Evolutionary conservation across 1,140 invertebrate species (phyloP).

Genomic region (Drosophila pachea): DNA sequence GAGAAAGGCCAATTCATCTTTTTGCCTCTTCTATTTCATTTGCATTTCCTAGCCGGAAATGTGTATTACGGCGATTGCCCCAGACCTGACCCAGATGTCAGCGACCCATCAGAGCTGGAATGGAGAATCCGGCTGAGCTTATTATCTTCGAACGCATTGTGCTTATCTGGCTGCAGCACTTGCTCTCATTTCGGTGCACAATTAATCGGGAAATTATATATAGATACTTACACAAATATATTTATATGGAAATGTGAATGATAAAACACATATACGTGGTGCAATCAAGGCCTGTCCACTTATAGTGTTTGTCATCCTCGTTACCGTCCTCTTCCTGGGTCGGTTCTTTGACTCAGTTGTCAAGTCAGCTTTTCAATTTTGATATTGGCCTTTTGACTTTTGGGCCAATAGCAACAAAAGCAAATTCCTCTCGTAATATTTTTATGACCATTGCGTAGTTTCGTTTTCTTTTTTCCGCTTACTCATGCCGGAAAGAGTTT

Average conservation of each 20-base stretch:
- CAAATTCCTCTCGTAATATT: conserved; percentile 23
- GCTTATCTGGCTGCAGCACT: conserved; percentile 11
- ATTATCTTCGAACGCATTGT: conserved; percentile 22
- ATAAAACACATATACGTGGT: conserved; percentile 5
- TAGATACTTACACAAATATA: too few species aligned
- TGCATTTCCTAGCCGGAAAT: conserved; percentile 36
- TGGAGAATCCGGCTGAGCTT: too few species aligned
- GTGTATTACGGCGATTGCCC: conserved; percentile 14
- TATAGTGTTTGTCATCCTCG: neutral
- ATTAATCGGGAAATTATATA: conserved; percentile 65
- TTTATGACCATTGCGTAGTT: conserved; percentile 20
- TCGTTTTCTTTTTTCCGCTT: conserved; percentile 11
- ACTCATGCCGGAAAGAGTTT: conserved; percentile 3
- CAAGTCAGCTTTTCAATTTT: conserved; percentile 3
- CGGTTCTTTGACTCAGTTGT: conserved; percentile 1
- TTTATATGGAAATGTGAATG: conserved; percentile 41
- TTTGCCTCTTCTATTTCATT: conserved; percentile 15
- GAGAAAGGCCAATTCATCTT: conserved; percentile 13
- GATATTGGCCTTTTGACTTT: conserved; percentile 8
- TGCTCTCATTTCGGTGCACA: conserved; percentile 48
- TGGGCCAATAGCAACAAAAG: neutral
- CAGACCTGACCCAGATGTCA: conserved; percentile 21
- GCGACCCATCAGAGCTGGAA: too few species aligned
- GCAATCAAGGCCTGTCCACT: conserved; percentile 13
- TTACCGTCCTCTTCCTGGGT: conserved; percentile 2